phyloP scores from a whole-genome alignment of 1,140 invertebrate genomes.

The Drosophila neocordata region DNA sequence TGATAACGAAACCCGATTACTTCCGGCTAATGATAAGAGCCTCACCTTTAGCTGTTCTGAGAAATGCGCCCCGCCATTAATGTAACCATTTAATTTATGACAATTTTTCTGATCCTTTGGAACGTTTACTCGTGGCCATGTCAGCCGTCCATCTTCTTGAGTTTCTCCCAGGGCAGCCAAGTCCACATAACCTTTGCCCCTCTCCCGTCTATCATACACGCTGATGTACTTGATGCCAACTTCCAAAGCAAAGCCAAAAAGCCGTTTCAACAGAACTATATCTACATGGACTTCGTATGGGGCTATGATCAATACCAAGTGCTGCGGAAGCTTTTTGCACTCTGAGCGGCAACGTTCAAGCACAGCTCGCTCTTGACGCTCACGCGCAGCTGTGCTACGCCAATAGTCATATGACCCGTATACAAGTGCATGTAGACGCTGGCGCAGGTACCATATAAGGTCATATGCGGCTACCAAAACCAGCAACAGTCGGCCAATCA shows the following conservation, averaged over 20 bases:
- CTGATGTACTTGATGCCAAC: constrained; percentile 69
- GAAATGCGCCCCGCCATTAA: constrained; percentile 35
- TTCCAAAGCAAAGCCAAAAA: constrained; percentile 64
- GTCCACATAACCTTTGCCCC: constrained; percentile 44
- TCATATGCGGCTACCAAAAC: constrained; percentile 46
- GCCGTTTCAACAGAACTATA: constrained; percentile 40
- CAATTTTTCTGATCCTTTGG: constrained; percentile 28
- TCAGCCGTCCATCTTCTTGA: constrained; percentile 10
- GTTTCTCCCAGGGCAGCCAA: constrained; percentile 35
- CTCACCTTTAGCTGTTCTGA: constrained; percentile 53
- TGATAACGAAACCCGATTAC: constrained; percentile 40
- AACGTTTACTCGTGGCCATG: constrained; percentile 27
- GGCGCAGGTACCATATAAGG: constrained; percentile 39
- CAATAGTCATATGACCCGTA: constrained; percentile 77
- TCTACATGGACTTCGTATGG: constrained; percentile 50
- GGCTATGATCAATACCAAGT: constrained; percentile 67
- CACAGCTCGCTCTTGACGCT: constrained; percentile 43
- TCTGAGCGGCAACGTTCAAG: constrained; percentile 48
- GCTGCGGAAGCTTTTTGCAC: constrained; percentile 69
- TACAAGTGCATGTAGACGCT: constrained; percentile 55
- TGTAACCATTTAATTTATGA: constrained; percentile 47
- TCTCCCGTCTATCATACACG: constrained; percentile 63
- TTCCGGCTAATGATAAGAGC: constrained; percentile 35
- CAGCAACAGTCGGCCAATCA: constrained; percentile 47
- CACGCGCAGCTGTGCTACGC: constrained; percentile 45